phyloP scores from a whole-genome alignment of 2,888 invertebrate genomes.

The Heteropelma amictum region DNA sequence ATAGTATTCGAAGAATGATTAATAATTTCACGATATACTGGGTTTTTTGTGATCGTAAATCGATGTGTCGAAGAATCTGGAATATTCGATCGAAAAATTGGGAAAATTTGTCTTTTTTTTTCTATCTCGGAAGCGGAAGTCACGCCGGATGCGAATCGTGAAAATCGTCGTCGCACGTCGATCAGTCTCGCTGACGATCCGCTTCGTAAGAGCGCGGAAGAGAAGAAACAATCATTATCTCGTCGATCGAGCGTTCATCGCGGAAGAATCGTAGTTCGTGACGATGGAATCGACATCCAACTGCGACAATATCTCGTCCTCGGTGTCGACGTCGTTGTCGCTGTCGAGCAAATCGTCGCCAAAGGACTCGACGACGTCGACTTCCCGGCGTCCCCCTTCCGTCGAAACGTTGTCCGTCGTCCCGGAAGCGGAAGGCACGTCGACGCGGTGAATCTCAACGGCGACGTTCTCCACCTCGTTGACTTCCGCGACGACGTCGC shows the following conservation, averaged over 20 bases:
- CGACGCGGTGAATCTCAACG: neutral
- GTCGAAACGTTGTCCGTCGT: neutral
- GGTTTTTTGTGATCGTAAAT: no score
- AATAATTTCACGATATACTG: no score
- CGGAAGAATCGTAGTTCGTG: slow-evolving; percentile 45
- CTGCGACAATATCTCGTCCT: slow-evolving; percentile 71
- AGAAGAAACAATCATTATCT: neutral
- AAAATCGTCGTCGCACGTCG: no score
- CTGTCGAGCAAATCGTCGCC: slow-evolving; percentile 54
- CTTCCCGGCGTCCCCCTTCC: neutral
- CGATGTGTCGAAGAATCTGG: no score
- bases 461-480: no score
- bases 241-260: neutral
- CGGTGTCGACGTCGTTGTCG: slow-evolving; percentile 65
- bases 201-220: neutral
- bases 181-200: slow-evolving; percentile 12
- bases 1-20: no score
- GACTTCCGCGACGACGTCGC: no score
- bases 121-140: no score
- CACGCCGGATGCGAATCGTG: no score
- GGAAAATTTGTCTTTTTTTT: no score
- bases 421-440: neutral
- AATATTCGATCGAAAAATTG: no score
- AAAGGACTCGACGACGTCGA: slow-evolving; percentile 21
- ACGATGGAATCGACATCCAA: slow-evolving; percentile 67